Base-by-base conservation (phyloP, 23 tunicate species). In the Styela clava region DNA sequence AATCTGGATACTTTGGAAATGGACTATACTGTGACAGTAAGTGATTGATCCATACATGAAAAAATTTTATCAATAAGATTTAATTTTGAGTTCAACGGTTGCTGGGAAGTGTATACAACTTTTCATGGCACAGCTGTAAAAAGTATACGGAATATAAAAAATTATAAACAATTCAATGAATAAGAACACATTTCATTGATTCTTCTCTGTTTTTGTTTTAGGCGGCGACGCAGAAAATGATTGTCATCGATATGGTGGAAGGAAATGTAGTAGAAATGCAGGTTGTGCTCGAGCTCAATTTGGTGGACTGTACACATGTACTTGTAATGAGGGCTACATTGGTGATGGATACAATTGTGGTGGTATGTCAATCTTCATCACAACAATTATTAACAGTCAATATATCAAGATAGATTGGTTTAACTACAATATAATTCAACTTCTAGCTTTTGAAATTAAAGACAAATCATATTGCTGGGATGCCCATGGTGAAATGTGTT, bases 291-390 rank as follows among this genome's bases (percentile, higher is more conserved):
- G 71, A 65, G 71, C 31, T 5, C 71, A 44, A 12, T 44, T 44
- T 44, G 56, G 44, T 35, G 78, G 78, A 20, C 19, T 16, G n/a
- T 33, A 73, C 78, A 35, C 28, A 16, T 73, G 78, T 19, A 30
- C 52, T 3, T 72, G 78, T 34, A 72, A 72, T 31, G 52, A 34
- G 5, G 78, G 78, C 7, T 72, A 72, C 52, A 31, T 34, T 31
- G 78, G 78, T 3, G 62, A 72, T 72, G 78, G 78, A 33, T 72
- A 30, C 52, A n/a, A 9, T 3, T 72, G 78, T 44, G 51, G 12
- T 65, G 71, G 71, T 73, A 73, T 25, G 71, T 25, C 16, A 5
- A 12, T 7, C 12, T 44, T 44, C 56, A 44, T 7, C 9, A 16
- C 16, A 65, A 9, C n/a, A n/a, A n/a, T n/a, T n/a, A n/a, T n/a